A percentile compares a stretch with the other conserved stretches of the same genome.
Evolutionary conservation across 2,797 vertebrate species (phyloP).

Genomic region (Pseudomugil tenellus): DNA sequence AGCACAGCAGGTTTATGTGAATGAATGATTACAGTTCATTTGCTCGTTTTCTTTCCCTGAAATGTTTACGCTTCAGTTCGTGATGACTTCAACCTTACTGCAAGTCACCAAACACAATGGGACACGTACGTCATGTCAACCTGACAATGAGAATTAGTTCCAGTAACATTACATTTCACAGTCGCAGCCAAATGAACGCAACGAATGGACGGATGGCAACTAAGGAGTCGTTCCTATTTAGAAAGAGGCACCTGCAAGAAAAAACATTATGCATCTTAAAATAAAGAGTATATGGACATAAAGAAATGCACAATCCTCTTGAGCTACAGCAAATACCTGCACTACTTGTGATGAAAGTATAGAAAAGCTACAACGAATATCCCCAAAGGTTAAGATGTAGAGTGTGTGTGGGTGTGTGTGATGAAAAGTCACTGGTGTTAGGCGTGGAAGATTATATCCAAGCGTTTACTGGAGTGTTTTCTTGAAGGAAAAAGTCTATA

Average conservation of each 20-base stretch:
- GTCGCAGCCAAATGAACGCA: constrained; percentile 32
- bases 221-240: constrained; percentile 58
- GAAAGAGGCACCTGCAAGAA: constrained; percentile 86
- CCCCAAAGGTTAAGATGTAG: constrained; percentile 28
- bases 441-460: constrained; percentile 23
- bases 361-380: constrained; percentile 72
- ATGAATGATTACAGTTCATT: constrained; percentile 41
- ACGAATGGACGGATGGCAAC: constrained; percentile 53
- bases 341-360: constrained; percentile 74
- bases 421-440: constrained; percentile 13
- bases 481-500: constrained; percentile 13
- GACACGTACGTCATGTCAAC: constrained; percentile 70
- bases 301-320: constrained; percentile 44
- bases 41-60: constrained; percentile 80
- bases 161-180: constrained; percentile 50
- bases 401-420: constrained; percentile 18
- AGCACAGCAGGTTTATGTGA: constrained; percentile 84
- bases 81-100: constrained; percentile 72
- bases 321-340: constrained; percentile 57
- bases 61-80: constrained; percentile 83
- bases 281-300: constrained; percentile 47
- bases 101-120: constrained; percentile 50
- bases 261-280: constrained; percentile 55
- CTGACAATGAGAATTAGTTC: constrained; percentile 49
- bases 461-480: constrained; percentile 29